These are phyloP conservation scores for Gymnoscopelus microlampas DNA, from an alignment of 2,797 vertebrate species.

Conservation along the genomic window DNA sequence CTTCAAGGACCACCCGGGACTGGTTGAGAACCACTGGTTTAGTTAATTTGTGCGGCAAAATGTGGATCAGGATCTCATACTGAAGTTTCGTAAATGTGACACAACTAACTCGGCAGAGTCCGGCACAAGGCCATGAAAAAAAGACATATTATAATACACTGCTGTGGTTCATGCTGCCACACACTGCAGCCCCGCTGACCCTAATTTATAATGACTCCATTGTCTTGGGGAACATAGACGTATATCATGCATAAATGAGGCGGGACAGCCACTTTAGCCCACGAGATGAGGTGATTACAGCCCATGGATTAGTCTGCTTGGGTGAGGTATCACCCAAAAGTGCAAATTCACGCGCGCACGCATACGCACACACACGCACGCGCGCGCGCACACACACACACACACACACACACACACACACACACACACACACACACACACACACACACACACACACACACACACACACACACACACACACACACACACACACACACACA, in stretches of 20 bases:
- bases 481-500: neutral
- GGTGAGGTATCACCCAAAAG: conserved; percentile 49
- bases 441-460: neutral
- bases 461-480: neutral
- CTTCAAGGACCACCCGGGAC: no score
- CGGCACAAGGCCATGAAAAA: conserved; percentile 51
- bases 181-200: conserved; percentile 60
- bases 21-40: neutral
- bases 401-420: neutral
- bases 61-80: conserved; percentile 4
- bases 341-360: conserved; percentile 1
- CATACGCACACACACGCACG: conserved; percentile 16
- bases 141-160: conserved; percentile 50
- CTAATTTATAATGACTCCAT: conserved; percentile 75
- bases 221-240: conserved; percentile 70
- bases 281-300: conserved; percentile 74
- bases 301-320: conserved; percentile 71
- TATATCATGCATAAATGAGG: conserved; percentile 70
- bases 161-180: conserved; percentile 39
- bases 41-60: neutral
- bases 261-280: conserved; percentile 71
- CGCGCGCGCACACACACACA: conserved; percentile 10
- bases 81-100: conserved; percentile 22
- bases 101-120: neutral
- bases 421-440: neutral